Evolutionary conservation across 1,140 invertebrate genomes (phyloP).

Genomic region (Stegodyphus dumicola): DNA sequence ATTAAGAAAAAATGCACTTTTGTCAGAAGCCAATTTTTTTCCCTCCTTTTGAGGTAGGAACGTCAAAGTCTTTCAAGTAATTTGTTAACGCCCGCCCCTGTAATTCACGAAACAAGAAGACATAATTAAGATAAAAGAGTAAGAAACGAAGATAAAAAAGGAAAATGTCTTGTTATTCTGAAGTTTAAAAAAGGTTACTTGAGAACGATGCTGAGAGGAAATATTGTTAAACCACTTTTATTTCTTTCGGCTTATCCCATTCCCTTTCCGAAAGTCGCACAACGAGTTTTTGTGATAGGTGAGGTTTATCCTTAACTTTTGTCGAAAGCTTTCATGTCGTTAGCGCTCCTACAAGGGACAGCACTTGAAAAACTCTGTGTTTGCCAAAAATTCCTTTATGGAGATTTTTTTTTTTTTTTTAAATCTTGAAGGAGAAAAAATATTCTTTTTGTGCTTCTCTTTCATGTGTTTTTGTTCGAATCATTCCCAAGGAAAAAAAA

Average conservation of each 20-base stretch:
- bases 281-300: neutral
- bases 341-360: neutral
- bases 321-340: constrained; percentile 18
- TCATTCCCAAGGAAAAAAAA: neutral
- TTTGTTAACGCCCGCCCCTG: neutral
- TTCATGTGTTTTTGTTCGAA: constrained; percentile 1
- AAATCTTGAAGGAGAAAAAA: neutral
- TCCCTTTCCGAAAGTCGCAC: neutral
- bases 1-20: too few relatives aligned
- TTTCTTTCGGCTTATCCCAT: constrained; percentile 10
- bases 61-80: neutral
- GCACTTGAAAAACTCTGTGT: constrained; percentile 16
- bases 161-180: neutral
- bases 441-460: neutral
- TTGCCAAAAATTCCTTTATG: constrained; percentile 6
- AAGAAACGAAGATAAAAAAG: neutral
- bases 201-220: constrained; percentile 6
- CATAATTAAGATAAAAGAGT: constrained; percentile 10
- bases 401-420: neutral
- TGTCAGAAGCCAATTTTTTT: too few relatives aligned
- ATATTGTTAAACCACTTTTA: constrained; percentile 17
- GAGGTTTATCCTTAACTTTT: constrained; percentile 7
- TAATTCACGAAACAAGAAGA: neutral
- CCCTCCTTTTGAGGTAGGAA: too few relatives aligned
- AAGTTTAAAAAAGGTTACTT: neutral